These are phyloP conservation scores for Catalaphyllia jardinei DNA, from an alignment of 64 coral and sea anemone genomes.

Conservation along the genomic window DNA sequence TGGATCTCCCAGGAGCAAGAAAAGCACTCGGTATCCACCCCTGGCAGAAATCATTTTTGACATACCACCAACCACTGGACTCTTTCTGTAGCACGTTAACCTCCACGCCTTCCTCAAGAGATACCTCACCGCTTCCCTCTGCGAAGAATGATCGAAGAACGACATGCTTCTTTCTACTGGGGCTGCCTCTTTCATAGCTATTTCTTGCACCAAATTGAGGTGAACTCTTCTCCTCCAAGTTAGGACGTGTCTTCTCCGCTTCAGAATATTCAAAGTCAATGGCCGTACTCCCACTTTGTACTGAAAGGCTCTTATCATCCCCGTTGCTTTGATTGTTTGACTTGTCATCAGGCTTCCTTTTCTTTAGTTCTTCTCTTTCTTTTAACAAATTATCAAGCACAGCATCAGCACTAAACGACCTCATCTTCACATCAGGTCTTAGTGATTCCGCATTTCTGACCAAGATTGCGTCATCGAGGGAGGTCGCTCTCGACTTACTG, in stretches of 20 bases:
- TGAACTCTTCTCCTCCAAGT: no score
- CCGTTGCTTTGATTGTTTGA: not conserved
- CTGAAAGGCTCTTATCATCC: not conserved
- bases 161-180: not conserved
- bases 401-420: not conserved
- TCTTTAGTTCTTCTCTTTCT: not conserved
- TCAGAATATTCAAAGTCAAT: not conserved
- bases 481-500: not conserved
- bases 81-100: constrained; percentile 5
- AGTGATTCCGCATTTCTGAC: not conserved
- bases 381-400: not conserved
- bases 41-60: constrained; percentile 7
- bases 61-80: constrained; percentile 34
- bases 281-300: not conserved
- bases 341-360: not conserved
- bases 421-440: constrained; percentile 5
- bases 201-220: not conserved
- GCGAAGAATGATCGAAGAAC: not conserved
- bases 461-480: not conserved
- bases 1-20: not conserved
- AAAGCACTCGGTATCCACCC: constrained; percentile 22
- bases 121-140: constrained; percentile 12
- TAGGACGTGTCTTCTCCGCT: not conserved
- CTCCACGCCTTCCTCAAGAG: constrained; percentile 14
- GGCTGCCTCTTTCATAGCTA: not conserved